Evolutionary conservation across 2,113 vertebrate species (phyloP), one percentile per base, ranked within the genome.

Genomic region (Sebastes fasciatus): DNA sequence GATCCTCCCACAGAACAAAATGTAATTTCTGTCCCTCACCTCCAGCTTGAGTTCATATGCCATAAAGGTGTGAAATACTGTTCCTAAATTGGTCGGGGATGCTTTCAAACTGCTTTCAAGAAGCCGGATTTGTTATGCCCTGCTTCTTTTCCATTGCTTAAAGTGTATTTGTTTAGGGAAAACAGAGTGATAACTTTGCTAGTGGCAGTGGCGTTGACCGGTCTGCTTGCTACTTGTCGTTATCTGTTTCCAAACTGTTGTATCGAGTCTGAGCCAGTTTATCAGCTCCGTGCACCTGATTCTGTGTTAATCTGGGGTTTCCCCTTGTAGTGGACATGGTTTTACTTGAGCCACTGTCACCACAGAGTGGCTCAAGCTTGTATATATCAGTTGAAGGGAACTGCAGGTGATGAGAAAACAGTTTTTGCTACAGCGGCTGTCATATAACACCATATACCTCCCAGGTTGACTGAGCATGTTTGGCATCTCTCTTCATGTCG

Each of bases 241-340:
- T 87, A 91, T 87, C 80, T 66, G 51, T 43, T 26, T 3, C 6
- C 9, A 49, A 23, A 60, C 49, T 54, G 21, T 49, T 80, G 74
- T 42, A 40, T 69, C 71, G 46, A 16, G 45, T 80, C 52, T 82
- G 13, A 74, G 11, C 46, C 54, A 21, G 43, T 84, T 86, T 87
- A 89, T 94, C 89, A 82, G 81, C 54, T 54, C 34, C 34, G 8
- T 74, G 73, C 87, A 91, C 74, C 67, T 67, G 68, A 67, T 81
- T 75, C 23, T 66, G 63, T 72, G 6, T 75, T 83, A 13, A 66
- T 82, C 46, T 78, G 75, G 26, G 48, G 51, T 67, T 46, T 17
- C 8, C 16, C 65, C 48, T 51, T 58, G 26, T 57, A 9, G 17
- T 40, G 42, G 14, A 51, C 43, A 64, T 62, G 1, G 4, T 54